Conservation (phyloP, 1,140 invertebrate genomes). For the Drosophila rhopaloa region DNA sequence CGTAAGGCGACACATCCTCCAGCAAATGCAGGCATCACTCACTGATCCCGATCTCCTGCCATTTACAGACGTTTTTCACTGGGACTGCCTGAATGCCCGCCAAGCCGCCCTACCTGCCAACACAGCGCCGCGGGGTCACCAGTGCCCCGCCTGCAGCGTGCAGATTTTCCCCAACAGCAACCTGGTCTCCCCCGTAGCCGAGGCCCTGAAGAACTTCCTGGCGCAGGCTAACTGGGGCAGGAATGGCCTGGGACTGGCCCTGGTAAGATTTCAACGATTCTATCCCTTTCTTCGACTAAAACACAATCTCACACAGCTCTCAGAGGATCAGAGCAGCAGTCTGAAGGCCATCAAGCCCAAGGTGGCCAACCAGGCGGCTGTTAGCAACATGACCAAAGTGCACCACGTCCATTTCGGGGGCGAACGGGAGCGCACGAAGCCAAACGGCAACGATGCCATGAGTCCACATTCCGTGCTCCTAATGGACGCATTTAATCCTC, state of each 20-base stretch:
- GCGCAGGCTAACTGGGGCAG: slow-evolving; percentile 82
- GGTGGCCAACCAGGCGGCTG: slow-evolving; percentile 34
- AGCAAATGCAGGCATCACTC: not conserved
- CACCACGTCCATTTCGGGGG: slow-evolving; percentile 66
- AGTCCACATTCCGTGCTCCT: slow-evolving; percentile 84
- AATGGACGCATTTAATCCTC: slow-evolving; percentile 84
- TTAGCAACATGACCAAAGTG: slow-evolving; percentile 81
- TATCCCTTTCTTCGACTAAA: not conserved
- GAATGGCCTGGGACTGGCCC: slow-evolving; percentile 76
- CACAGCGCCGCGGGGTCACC: slow-evolving; percentile 78
- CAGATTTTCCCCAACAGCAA: slow-evolving; percentile 81
- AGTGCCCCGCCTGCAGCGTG: slow-evolving; percentile 71
- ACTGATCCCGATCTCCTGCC: not conserved
- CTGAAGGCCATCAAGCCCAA: slow-evolving; percentile 56
- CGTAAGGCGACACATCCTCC: slow-evolving; percentile 85
- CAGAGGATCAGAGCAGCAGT: slow-evolving; percentile 62
- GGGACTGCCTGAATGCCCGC: slow-evolving; percentile 81
- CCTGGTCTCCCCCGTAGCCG: slow-evolving; percentile 81
- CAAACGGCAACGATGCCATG: slow-evolving; percentile 56
- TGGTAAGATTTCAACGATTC: slow-evolving; percentile 53
- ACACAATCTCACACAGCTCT: slow-evolving; percentile 38
- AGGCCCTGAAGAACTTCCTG: slow-evolving; percentile 71
- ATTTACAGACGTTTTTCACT: slow-evolving; percentile 78
- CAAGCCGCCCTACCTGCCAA: slow-evolving; percentile 79
- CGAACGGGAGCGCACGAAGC: slow-evolving; percentile 72